Base-by-base conservation (phyloP, 2,888 invertebrate species). In the Drosophila emarginata region DNA sequence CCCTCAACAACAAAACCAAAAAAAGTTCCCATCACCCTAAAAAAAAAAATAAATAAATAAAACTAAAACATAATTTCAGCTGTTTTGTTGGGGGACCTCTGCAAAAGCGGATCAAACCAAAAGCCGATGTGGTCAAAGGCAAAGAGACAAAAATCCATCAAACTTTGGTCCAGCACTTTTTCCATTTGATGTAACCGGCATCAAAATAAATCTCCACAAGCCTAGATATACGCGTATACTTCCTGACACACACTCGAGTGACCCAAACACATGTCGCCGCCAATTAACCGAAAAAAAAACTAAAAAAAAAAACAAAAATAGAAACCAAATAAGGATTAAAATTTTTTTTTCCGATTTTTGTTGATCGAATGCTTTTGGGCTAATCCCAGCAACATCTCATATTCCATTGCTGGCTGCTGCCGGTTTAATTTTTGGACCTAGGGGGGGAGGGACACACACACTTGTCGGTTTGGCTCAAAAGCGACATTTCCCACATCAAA, bases 401-500 rank as follows among this genome's bases (percentile, higher is more conserved):
- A 68, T 86, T 79, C 80, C 74, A 76, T 68, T 64, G 68, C 65
- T 54, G 64, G 72, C 23, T 39, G 73, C 68, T 37, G 37, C 37
- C 37, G 37, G 26, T 26, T 37, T 37, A n/a, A 18, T 45, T 18
- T 11, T 21, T 18, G 12, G 11, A 45, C 45, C 45, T 45, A 1
- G 5, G 26, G 6, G 6, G 5, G 26, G 45, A 21, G 18, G 84
- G 86, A 26, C 5, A 32, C 11, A 84, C 85, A 86, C 87, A 88
- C 88, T 88, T 88, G 88, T 86, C 85, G 87, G 78, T 73, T 67
- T 79, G 74, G 68, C 85, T 86, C 81, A 84, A 85, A 54, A 86
- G 84, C 82, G 88, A 87, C 87, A 79, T 87, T 88, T 89, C 88
- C 88, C 88, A 89, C 85, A 88, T 88, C 87, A 88, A 85, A 83